Percentiles rank a stretch among this genome's conserved stretches.
These are phyloP conservation scores for Peromyscus californicus DNA, from an alignment of 2,113 vertebrate species.

Conservation along the genomic window DNA sequence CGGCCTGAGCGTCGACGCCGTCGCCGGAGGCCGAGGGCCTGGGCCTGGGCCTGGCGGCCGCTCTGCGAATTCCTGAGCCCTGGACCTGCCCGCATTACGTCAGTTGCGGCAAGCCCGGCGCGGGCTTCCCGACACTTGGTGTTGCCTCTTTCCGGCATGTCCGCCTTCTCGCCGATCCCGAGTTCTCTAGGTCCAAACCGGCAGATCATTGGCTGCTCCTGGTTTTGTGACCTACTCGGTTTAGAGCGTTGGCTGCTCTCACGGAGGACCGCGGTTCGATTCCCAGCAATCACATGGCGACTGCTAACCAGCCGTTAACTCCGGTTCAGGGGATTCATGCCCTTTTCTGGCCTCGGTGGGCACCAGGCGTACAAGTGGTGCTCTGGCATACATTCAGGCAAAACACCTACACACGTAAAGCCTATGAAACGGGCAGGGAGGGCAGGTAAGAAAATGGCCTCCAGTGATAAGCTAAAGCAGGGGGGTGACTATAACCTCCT, in stretches of 20 bases:
- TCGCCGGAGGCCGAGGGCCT: accelerated
- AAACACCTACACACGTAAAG: not conserved
- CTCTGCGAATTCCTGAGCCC: accelerated
- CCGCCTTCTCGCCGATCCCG: accelerated
- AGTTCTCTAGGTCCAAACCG: not conserved
- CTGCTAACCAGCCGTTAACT: not conserved
- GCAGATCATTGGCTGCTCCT: not conserved
- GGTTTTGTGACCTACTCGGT: not conserved
- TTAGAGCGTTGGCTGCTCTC: not conserved
- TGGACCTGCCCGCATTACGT: accelerated
- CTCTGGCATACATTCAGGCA: not conserved
- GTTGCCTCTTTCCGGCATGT: accelerated
- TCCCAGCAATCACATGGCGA: not conserved
- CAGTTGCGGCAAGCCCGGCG: accelerated
- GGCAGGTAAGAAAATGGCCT: not conserved
- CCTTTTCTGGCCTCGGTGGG: not conserved
- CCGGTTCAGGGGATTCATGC: not conserved
- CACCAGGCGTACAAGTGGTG: not conserved
- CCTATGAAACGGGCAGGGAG: not conserved
- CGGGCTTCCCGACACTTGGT: not conserved
- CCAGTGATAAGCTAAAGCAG: no score
- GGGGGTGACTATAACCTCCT: not conserved
- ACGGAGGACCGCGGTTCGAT: not conserved
- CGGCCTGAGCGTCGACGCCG: constrained; percentile 56
- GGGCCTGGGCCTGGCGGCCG: accelerated